Conservation (phyloP, 1,140 invertebrate species). For the Drosophila suzukii region DNA sequence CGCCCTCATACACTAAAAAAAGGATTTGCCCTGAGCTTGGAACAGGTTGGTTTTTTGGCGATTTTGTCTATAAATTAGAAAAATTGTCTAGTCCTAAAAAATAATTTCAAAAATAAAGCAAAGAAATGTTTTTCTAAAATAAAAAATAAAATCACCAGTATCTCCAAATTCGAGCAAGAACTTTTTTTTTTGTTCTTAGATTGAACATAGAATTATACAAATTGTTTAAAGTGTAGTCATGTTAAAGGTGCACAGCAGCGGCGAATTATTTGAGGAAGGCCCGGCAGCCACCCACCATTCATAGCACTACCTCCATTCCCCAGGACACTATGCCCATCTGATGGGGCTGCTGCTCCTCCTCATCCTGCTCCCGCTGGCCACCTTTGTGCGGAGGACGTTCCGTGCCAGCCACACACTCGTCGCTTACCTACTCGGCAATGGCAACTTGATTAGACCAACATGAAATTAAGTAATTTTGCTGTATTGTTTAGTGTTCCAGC, state of each 20-base stretch:
- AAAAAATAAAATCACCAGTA: no score
- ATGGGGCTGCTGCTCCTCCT: constrained; percentile 1
- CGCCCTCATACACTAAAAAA: neutral
- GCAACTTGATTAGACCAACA: constrained; percentile 82
- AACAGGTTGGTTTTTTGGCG: no score
- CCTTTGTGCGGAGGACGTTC: constrained; percentile 65
- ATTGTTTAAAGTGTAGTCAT: constrained; percentile 14
- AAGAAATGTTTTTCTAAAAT: no score
- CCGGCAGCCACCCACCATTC: constrained; percentile 9
- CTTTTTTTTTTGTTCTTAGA: no score
- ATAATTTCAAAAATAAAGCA: no score
- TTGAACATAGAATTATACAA: neutral
- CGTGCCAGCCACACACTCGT: constrained; percentile 56
- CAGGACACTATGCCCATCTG: neutral
- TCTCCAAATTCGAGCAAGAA: no score
- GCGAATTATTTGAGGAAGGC: constrained; percentile 47
- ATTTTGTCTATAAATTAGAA: no score
- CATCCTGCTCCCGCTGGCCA: constrained; percentile 18
- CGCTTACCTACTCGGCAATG: constrained; percentile 58
- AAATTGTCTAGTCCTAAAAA: no score
- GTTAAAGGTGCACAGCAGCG: constrained; percentile 51
- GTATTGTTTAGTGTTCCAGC: constrained; percentile 72
- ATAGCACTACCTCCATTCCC: neutral
- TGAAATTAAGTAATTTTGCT: constrained; percentile 78
- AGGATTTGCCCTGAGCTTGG: no score